Evolutionary conservation across 2,113 vertebrate species (phyloP).

Genomic region (Nymphicus hollandicus): DNA sequence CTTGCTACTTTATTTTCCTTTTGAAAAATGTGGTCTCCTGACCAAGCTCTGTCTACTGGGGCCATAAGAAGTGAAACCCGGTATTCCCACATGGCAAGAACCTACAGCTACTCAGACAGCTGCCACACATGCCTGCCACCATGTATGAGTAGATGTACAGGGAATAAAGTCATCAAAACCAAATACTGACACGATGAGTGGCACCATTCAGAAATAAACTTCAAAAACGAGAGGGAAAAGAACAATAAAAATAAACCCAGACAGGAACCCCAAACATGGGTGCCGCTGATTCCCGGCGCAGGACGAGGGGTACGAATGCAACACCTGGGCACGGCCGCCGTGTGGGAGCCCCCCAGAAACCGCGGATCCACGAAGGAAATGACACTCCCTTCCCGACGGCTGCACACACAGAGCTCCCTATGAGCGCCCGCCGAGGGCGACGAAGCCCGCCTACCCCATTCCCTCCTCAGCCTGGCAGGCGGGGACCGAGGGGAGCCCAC

Average conservation of each 20-base stretch:
- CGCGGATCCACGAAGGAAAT: not conserved
- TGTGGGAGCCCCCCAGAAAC: not conserved
- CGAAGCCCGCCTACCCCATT: not conserved
- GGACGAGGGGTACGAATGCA: not conserved
- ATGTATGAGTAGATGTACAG: fast-evolving
- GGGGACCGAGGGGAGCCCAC: not conserved
- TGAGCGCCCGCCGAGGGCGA: not conserved
- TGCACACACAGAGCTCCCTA: not conserved
- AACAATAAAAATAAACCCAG: not conserved
- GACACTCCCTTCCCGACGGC: not conserved
- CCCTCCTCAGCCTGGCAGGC: not conserved
- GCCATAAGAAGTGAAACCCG: not conserved
- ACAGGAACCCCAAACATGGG: fast-evolving
- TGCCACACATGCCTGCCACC: not conserved
- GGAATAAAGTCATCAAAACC: not conserved
- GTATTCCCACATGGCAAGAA: not conserved
- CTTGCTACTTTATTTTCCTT: not conserved
- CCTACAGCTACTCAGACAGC: not conserved
- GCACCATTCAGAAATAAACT: not conserved
- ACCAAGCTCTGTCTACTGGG: not conserved
- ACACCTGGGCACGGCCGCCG: not conserved
- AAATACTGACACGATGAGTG: fast-evolving
- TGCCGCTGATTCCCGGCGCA: not conserved
- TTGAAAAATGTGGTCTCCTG: not conserved
- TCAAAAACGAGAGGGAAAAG: not conserved